Evolutionary conservation across 2,888 invertebrate genomes (phyloP).

Genomic region (Aproaerema taeniolella): DNA sequence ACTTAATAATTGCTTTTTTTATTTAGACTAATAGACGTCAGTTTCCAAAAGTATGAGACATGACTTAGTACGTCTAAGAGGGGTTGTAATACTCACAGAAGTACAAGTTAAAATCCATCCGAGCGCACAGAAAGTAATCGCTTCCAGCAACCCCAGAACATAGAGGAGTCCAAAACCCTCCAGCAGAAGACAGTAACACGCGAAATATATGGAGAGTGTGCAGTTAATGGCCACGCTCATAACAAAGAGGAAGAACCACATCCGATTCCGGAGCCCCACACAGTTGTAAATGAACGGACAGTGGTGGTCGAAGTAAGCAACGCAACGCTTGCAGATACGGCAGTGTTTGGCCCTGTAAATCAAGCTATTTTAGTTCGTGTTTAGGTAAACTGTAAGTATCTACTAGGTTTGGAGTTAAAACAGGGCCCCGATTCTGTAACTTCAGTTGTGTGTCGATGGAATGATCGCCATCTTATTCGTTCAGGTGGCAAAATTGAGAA

Average conservation of each 20-base stretch:
- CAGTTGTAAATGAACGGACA: slow-evolving; percentile 98
- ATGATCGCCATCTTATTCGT: too few relatives aligned
- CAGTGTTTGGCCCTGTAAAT: slow-evolving; percentile 88
- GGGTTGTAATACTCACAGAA: slow-evolving; percentile 90
- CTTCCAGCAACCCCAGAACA: slow-evolving; percentile 88
- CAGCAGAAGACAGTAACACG: slow-evolving; percentile 89
- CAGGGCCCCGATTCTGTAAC: too few relatives aligned
- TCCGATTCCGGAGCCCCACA: slow-evolving; percentile 92
- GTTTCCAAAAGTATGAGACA: too few relatives aligned
- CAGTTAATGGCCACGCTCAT: slow-evolving; percentile 92
- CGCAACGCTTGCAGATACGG: slow-evolving; percentile 92
- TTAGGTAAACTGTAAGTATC: too few relatives aligned
- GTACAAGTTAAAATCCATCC: slow-evolving; percentile 93
- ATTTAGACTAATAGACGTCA: too few relatives aligned
- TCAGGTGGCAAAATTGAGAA: too few relatives aligned
- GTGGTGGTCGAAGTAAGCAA: slow-evolving; percentile 95
- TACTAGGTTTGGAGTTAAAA: too few relatives aligned
- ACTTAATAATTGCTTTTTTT: too few relatives aligned
- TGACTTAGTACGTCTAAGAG: too few relatives aligned
- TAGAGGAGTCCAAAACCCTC: slow-evolving; percentile 92
- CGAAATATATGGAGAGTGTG: slow-evolving; percentile 91
- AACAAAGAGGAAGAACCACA: slow-evolving; percentile 95
- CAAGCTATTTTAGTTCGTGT: too few relatives aligned
- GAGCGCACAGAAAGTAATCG: slow-evolving; percentile 89
- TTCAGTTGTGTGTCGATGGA: too few relatives aligned